Percentiles rank a stretch among this genome's conserved stretches.
phyloP scores from a whole-genome alignment of 2,888 invertebrate genomes.

The Colletes collaris region DNA sequence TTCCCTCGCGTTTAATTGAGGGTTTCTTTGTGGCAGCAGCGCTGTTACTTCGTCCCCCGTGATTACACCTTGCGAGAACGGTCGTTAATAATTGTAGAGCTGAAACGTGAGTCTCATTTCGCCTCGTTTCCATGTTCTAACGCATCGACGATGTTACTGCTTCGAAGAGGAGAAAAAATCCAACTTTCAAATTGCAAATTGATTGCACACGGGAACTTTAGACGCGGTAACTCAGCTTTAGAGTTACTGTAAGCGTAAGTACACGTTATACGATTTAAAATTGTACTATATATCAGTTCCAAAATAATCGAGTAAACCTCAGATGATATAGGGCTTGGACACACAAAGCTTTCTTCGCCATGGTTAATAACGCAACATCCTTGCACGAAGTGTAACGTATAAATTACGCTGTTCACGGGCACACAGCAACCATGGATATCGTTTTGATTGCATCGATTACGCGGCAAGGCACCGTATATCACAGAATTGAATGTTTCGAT shows the following conservation, averaged over 20 bases:
- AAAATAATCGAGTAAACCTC: no score
- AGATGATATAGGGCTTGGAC: no score
- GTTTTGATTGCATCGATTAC: slow-evolving; percentile 2
- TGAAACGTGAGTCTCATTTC: background rate
- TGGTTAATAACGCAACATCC: no score
- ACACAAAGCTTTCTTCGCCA: no score
- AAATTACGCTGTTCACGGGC: background rate
- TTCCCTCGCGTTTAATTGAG: slow-evolving; percentile 6
- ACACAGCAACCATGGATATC: background rate
- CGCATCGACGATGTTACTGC: background rate
- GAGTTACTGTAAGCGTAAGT: no score
- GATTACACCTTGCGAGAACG: slow-evolving; percentile 8
- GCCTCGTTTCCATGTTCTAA: background rate
- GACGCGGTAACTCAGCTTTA: no score
- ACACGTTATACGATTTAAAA: no score
- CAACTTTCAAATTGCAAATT: no score
- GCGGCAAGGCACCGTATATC: background rate
- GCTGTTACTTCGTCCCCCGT: background rate
- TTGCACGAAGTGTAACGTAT: no score
- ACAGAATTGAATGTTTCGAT: slow-evolving; percentile 28
- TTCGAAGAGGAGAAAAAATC: no score
- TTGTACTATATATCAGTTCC: no score
- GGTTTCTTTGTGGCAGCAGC: slow-evolving; percentile 7
- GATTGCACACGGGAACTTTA: no score
- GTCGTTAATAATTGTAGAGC: background rate